These are phyloP conservation scores for Drosophila nigrodunni DNA, from an alignment of 1,140 invertebrate genomes.

Conservation along the genomic window DNA sequence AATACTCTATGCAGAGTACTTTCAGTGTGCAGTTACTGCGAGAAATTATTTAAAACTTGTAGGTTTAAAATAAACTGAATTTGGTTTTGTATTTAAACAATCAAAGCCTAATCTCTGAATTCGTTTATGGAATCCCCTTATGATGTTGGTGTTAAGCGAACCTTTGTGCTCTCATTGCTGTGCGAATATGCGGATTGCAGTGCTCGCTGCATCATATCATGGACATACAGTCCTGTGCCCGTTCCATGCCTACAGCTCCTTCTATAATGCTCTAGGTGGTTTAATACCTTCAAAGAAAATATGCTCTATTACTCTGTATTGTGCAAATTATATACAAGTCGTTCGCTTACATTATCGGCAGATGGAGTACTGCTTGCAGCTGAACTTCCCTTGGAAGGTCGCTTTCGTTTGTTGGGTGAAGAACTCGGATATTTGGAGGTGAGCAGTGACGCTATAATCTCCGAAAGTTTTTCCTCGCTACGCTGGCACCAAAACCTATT, in stretches of 20 bases:
- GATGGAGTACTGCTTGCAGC: constrained; percentile 86
- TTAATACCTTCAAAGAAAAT: constrained; percentile 89
- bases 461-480: constrained; percentile 94
- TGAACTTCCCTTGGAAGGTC: constrained; percentile 88
- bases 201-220: constrained; percentile 95
- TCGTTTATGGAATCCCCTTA: too few species aligned
- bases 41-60: too few species aligned
- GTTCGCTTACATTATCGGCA: constrained; percentile 85
- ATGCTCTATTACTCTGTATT: background rate
- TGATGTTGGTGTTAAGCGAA: constrained; percentile 47
- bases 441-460: constrained; percentile 91
- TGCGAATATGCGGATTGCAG: constrained; percentile 91
- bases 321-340: background rate
- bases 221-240: constrained; percentile 86
- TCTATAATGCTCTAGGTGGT: constrained; percentile 96
- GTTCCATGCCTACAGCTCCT: constrained; percentile 88
- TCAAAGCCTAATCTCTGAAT: too few species aligned
- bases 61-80: too few species aligned
- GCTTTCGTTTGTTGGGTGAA: constrained; percentile 96
- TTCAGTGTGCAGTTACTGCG: too few species aligned
- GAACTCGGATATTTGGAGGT: constrained; percentile 92
- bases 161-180: constrained; percentile 90
- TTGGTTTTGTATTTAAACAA: too few species aligned
- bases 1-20: too few species aligned
- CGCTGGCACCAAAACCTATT: constrained; percentile 94